Percentiles rank a stretch among this genome's conserved stretches.
Evolutionary conservation across 2,113 vertebrate genomes (phyloP).

Genomic region (Entelurus aequoreus): DNA sequence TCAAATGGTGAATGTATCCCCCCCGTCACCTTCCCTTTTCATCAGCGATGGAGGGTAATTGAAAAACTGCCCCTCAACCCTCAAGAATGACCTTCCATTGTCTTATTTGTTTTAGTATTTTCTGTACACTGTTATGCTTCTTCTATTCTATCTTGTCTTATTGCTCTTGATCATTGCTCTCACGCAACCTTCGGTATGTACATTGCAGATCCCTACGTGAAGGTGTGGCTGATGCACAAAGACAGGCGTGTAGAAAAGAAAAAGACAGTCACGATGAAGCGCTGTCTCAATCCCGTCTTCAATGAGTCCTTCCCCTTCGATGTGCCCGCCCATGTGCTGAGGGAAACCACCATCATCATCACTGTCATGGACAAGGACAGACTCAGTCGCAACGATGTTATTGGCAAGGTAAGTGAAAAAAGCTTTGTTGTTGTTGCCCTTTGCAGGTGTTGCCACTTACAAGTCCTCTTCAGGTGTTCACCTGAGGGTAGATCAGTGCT

Average conservation of each 20-base stretch:
- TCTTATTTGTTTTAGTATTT: slow-evolving; percentile 12
- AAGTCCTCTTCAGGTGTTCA: background rate
- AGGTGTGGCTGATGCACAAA: slow-evolving; percentile 99
- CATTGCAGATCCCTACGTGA: slow-evolving; percentile 90
- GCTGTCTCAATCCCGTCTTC: slow-evolving; percentile 95
- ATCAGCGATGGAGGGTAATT: slow-evolving; percentile 52
- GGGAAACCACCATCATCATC: slow-evolving; percentile 98
- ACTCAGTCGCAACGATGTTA: slow-evolving; percentile 96
- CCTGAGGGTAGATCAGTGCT: background rate
- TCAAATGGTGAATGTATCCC: slow-evolving; percentile 42
- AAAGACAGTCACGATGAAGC: slow-evolving; percentile 95
- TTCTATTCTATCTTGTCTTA: too few species aligned
- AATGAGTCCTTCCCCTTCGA: slow-evolving; percentile 98
- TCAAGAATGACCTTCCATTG: slow-evolving; percentile 7
- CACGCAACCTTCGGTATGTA: slow-evolving; percentile 30
- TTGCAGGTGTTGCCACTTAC: background rate
- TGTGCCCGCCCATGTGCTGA: slow-evolving; percentile 91
- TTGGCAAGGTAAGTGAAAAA: slow-evolving; percentile 82
- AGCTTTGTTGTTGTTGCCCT: background rate
- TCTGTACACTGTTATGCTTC: background rate
- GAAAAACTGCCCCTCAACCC: slow-evolving; percentile 37
- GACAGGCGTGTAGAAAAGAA: slow-evolving; percentile 98
- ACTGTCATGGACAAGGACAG: slow-evolving; percentile 99
- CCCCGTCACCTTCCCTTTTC: slow-evolving; percentile 43
- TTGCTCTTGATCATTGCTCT: background rate